Evolutionary conservation across 2,888 invertebrate genomes (phyloP).

Genomic region (Caenorhabditis sp.): DNA sequence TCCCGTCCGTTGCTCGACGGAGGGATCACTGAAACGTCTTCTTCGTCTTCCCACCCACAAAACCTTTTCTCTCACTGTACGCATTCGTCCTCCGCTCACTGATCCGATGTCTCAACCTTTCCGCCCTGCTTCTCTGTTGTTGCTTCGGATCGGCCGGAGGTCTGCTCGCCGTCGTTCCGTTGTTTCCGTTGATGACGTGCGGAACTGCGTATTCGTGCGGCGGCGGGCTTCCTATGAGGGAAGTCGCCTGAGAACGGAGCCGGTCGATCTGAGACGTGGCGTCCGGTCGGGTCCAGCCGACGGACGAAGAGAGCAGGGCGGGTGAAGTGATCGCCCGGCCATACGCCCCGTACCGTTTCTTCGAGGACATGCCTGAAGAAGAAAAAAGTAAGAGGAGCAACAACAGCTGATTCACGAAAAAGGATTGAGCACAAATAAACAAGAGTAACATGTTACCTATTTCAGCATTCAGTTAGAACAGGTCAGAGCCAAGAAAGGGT

Average conservation of each 20-base stretch:
- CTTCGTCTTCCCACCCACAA: background rate
- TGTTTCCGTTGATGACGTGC: slow-evolving; percentile 8
- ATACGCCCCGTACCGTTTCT: slow-evolving; percentile 55
- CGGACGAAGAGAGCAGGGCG: slow-evolving; percentile 58
- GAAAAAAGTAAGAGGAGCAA: no score
- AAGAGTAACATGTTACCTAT: no score
- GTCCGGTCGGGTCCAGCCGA: slow-evolving; percentile 60
- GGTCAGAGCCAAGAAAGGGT: no score
- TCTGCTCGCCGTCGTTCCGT: slow-evolving; percentile 16
- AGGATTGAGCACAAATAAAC: slow-evolving; percentile 24
- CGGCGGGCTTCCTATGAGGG: slow-evolving; percentile 22
- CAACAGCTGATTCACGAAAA: no score
- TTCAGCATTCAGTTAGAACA: no score
- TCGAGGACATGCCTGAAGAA: slow-evolving; percentile 49
- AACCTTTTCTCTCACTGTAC: slow-evolving; percentile 38
- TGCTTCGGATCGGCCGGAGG: slow-evolving; percentile 51
- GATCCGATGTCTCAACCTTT: slow-evolving; percentile 51
- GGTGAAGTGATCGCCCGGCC: slow-evolving; percentile 65
- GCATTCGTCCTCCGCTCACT: slow-evolving; percentile 51
- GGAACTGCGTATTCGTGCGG: slow-evolving; percentile 56
- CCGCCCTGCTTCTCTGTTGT: slow-evolving; percentile 50
- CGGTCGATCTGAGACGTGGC: slow-evolving; percentile 38
- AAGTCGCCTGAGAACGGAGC: slow-evolving; percentile 32
- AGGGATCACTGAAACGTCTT: slow-evolving; percentile 53
- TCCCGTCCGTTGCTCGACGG: slow-evolving; percentile 29